Evolutionary conservation across 2,888 invertebrate species (phyloP).

Genomic region (Spisula solida): DNA sequence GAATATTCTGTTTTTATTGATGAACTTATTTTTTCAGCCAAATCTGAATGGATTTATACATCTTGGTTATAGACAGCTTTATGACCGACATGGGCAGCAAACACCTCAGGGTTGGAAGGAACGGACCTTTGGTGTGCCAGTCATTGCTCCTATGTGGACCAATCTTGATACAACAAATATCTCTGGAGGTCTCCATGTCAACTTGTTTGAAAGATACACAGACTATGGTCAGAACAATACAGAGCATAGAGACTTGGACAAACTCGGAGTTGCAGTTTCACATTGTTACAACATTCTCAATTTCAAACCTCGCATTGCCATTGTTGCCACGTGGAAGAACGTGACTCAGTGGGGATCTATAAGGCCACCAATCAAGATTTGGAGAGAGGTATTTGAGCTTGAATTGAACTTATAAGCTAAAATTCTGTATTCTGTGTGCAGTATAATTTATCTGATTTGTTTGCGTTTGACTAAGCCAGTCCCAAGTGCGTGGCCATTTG

Average conservation of each 20-base stretch:
- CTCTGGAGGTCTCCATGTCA: constrained; percentile 38
- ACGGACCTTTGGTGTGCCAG: background rate
- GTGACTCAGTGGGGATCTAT: constrained; percentile 7
- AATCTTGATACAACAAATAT: constrained; percentile 35
- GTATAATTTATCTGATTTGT: background rate
- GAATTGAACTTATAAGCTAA: background rate
- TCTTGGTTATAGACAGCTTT: constrained; percentile 34
- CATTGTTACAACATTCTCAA: background rate
- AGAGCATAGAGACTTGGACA: constrained; percentile 23
- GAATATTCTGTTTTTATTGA: too few relatives aligned
- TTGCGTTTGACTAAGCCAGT: too few relatives aligned
- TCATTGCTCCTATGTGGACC: constrained; percentile 51
- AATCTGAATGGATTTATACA: constrained; percentile 41
- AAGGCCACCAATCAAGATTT: background rate
- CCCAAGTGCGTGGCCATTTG: too few relatives aligned
- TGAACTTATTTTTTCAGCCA: too few relatives aligned
- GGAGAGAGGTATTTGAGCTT: constrained; percentile 30
- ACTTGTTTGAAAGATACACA: constrained; percentile 24
- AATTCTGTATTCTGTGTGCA: background rate
- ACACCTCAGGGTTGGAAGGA: constrained; percentile 27
- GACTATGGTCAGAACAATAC: constrained; percentile 30
- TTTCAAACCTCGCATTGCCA: constrained; percentile 29
- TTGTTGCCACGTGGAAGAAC: constrained; percentile 35
- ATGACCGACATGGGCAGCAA: constrained; percentile 32
- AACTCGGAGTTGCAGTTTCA: constrained; percentile 15